Base-by-base conservation (phyloP, 2,797 vertebrate genomes). In the Spea hammondii region DNA sequence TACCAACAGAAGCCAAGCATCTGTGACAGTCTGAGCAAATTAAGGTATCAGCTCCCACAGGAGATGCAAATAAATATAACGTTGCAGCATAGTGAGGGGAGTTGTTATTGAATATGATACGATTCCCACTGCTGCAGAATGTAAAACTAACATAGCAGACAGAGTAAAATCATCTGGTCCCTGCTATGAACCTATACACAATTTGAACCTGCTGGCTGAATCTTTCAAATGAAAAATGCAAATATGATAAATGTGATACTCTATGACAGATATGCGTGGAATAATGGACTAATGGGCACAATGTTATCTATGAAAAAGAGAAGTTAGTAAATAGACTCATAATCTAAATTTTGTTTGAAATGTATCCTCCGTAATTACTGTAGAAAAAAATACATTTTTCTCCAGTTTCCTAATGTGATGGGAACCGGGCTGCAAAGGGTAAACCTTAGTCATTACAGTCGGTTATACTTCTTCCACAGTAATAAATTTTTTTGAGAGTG, bases 1-100 rank as follows among this genome's bases (percentile, higher is more conserved):
- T 59, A 83, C 8, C 0, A 82, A 12, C 5, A 84, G 78, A 86
- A 87, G 86, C 84, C 87, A 88, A 89, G 84, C 84, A 79, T 83
- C 84, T 84, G 83, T 80, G 83, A 83, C 84, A 85, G 86, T 85
- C 86, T 88, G 85, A 86, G 87, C 89, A 89, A 91, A 90, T 90
- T 87, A 87, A 88, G 86, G 87, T 83, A 87, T 85, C 79, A 84
- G 83, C 82, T 86, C 0, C 0, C 70, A 83, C 80, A 83, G 79
- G 85, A 85, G 83, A 75, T 84, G 87, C 81, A 88, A 89, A 90
- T 87, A 88, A 79, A 85, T 86, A 80, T 85, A 85, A 82, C 87
- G 1, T 8, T 62, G 66, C 66, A 81, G 80, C 85, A 84, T 85
- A 51, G 0, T 76, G 80, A 86, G 78, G 79, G 78, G 70, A 86